Evolutionary conservation across 2,113 vertebrate species (phyloP).

Genomic region (Cephalopholis sonnerati): DNA sequence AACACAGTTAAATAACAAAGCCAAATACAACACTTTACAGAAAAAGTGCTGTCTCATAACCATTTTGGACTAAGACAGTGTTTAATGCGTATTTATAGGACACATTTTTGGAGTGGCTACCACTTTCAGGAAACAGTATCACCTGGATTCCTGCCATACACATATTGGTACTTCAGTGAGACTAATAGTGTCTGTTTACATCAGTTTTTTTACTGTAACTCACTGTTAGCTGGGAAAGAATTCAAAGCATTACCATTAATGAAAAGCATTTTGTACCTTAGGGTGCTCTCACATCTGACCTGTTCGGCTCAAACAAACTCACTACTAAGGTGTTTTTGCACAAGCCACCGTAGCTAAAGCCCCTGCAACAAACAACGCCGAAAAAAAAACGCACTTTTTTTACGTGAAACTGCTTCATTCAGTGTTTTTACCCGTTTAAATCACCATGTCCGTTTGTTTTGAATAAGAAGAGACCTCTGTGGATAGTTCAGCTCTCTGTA

Average conservation of each 20-base stretch:
- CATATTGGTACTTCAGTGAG: not conserved
- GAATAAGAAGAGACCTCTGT: too few species aligned
- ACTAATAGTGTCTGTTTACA: slow-evolving; percentile 15
- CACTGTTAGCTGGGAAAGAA: not conserved
- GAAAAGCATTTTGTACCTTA: not conserved
- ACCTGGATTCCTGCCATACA: slow-evolving; percentile 23
- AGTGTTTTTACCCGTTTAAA: too few species aligned
- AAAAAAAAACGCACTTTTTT: too few species aligned
- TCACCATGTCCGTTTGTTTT: too few species aligned
- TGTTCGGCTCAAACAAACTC: too few species aligned
- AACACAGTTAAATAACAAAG: slow-evolving; percentile 1
- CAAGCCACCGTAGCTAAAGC: too few species aligned
- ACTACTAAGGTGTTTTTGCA: too few species aligned
- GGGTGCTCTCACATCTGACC: not conserved
- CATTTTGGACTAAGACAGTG: not conserved
- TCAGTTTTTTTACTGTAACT: slow-evolving; percentile 10
- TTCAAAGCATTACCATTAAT: not conserved
- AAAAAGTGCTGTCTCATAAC: not conserved
- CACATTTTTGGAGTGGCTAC: slow-evolving; percentile 3
- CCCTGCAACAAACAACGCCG: too few species aligned
- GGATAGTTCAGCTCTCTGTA: too few species aligned
- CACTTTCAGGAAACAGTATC: slow-evolving; percentile 8
- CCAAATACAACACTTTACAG: not conserved
- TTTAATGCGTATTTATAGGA: not conserved
- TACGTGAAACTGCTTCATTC: too few species aligned